phyloP scores from a whole-genome alignment of 2,797 vertebrate species.

The Brachyrhaphis roseni region DNA sequence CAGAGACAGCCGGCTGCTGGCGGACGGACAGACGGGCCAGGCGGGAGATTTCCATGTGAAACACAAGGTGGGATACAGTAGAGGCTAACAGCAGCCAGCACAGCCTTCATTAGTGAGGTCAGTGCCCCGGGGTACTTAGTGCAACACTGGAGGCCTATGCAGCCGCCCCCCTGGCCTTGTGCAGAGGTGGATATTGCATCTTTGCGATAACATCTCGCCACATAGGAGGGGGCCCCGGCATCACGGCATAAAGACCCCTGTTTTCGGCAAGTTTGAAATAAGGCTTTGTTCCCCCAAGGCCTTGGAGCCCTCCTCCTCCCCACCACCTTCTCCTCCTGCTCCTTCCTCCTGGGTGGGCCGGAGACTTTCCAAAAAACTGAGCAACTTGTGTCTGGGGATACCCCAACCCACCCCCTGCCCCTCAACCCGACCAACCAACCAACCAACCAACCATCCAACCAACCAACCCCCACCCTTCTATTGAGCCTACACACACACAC shows the following conservation, averaged over 20 bases:
- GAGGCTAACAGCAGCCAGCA: conserved; percentile 72
- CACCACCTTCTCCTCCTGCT: conserved; percentile 72
- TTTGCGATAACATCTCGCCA: conserved; percentile 83
- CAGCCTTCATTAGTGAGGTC: conserved; percentile 81
- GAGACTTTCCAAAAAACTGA: conserved; percentile 82
- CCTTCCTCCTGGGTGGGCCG: conserved; percentile 82
- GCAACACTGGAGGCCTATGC: conserved; percentile 82
- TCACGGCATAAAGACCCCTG: conserved; percentile 82
- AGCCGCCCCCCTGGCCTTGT: conserved; percentile 62
- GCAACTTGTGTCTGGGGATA: conserved; percentile 80
- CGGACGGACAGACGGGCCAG: conserved; percentile 67
- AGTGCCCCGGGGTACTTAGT: conserved; percentile 76
- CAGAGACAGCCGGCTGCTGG: conserved; percentile 53
- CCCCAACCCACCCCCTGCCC: conserved; percentile 41
- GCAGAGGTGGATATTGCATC: conserved; percentile 82
- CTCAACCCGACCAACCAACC: conserved; percentile 14
- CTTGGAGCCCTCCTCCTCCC: conserved; percentile 41
- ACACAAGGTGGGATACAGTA: conserved; percentile 79
- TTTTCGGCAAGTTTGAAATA: conserved; percentile 82
- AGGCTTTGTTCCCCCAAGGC: conserved; percentile 81
- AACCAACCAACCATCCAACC: conserved; percentile 14
- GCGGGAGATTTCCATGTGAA: conserved; percentile 69
- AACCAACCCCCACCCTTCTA: conserved; percentile 37
- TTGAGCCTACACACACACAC: conserved; percentile 53
- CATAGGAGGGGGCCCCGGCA: conserved; percentile 76